Base-by-base conservation (phyloP, 2,888 invertebrate species). In the Argyra leucocephala region DNA sequence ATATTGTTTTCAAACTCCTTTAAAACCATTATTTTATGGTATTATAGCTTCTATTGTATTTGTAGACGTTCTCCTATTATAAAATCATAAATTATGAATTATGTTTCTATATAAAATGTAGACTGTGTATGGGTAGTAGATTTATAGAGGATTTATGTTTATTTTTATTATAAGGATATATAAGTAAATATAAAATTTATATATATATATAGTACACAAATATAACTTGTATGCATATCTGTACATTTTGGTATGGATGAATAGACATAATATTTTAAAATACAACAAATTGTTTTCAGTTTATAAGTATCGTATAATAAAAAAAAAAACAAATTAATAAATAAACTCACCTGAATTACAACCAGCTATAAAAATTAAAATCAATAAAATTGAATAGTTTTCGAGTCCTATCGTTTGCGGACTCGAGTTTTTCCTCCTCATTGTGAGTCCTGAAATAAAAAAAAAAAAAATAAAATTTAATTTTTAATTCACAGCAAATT, bases 361-460 rank as follows among this genome's bases (percentile, higher is more conserved):
- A 31, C 24, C 24, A 61, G 31, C 21, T 61, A 61, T 61, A 31
- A 61, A 61, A 26, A 61, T 23, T 7, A 23, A 61, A 23, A 61
- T 61, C 21, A 61, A 61, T 24, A 61, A 61, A 61, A 61, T 7
- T n/a, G 24, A 24, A 61, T 61, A 61, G 7, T 26, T 26, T 26
- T 61, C 61, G 31, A 61, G 61, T 61, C 61, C 61, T 26, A 24
- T 26, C 24, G 21, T 21, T n/a, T 1, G 24, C 24, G 61, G 61
- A 61, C 61, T 61, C 61, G 61, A 61, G 21, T 24, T 26, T 61
- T 61, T 61, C 24, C 31, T 61, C 24, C 61, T 31, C 61, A 61
- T 61, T 61, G 24, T 61, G 61, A 61, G 31, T 26, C 61, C 61
- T 61, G 31, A 5, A 61, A 61, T n/a, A n/a, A 22, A 58, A 23